Evolutionary conservation across 2,113 vertebrate genomes (phyloP).

Genomic region (Lampris incognitus): DNA sequence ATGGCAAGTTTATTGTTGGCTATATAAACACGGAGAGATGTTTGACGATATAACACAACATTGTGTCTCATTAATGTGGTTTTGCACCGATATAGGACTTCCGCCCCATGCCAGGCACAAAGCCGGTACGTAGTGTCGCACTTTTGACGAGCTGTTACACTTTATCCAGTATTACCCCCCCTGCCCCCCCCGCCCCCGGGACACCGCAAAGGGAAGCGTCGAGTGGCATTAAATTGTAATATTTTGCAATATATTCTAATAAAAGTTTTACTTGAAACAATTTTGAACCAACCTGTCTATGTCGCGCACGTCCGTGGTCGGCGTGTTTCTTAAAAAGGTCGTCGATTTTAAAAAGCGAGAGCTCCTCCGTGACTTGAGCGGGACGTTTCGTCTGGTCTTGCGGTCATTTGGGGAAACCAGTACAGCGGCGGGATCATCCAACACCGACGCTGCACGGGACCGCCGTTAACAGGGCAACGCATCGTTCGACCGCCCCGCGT

Average conservation of each 20-base stretch:
- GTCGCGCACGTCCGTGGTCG: neutral
- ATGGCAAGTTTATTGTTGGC: slow-evolving; percentile 63
- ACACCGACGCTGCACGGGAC: too few species aligned
- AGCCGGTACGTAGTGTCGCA: slow-evolving; percentile 75
- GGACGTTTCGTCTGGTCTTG: too few species aligned
- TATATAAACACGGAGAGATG: slow-evolving; percentile 56
- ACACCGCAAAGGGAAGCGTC: slow-evolving; percentile 64
- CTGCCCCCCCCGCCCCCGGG: slow-evolving; percentile 27
- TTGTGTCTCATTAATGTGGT: slow-evolving; percentile 67
- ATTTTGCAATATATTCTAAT: slow-evolving; percentile 85
- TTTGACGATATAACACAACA: slow-evolving; percentile 59
- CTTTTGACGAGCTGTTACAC: slow-evolving; percentile 73
- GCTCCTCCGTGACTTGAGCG: too few species aligned
- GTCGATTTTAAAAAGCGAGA: too few species aligned
- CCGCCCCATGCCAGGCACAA: slow-evolving; percentile 68
- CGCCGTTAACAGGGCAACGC: too few species aligned
- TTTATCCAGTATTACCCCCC: slow-evolving; percentile 56
- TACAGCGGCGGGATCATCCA: too few species aligned
- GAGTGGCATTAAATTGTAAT: slow-evolving; percentile 72
- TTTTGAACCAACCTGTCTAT: slow-evolving; percentile 37
- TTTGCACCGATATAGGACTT: slow-evolving; percentile 67
- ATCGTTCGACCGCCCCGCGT: too few species aligned
- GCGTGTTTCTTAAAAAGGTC: too few species aligned
- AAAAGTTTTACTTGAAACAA: slow-evolving; percentile 83
- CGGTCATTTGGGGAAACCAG: too few species aligned